These are phyloP conservation scores for Bombus impatiens DNA, from an alignment of 1,140 invertebrate genomes.

Conservation along the genomic window DNA sequence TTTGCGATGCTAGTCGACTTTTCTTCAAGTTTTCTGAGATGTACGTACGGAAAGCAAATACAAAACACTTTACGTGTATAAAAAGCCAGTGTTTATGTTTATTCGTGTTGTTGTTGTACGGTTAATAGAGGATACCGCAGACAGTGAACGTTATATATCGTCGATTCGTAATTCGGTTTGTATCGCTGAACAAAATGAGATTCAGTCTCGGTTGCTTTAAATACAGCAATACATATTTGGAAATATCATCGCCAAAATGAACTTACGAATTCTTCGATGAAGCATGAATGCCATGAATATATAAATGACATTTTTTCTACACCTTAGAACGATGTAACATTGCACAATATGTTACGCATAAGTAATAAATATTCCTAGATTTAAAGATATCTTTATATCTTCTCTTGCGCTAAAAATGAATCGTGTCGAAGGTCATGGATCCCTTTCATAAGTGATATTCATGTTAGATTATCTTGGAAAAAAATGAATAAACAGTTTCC, in stretches of 20 bases:
- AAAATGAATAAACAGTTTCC: not conserved
- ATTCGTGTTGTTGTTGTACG: not conserved
- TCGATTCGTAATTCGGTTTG: not conserved
- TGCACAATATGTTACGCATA: not conserved
- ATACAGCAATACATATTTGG: not conserved
- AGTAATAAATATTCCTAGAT: not conserved
- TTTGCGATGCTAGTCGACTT: not conserved
- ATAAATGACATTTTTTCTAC: not conserved
- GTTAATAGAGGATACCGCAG: not conserved
- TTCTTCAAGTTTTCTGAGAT: too few relatives aligned
- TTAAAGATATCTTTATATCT: not conserved
- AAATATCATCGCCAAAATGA: not conserved
- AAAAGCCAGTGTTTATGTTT: not conserved
- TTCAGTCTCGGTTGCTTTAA: not conserved
- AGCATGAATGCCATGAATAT: not conserved
- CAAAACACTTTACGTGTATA: not conserved
- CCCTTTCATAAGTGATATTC: not conserved
- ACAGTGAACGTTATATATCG: not conserved
- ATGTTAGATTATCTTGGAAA: not conserved
- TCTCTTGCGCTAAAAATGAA: not conserved
- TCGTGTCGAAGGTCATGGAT: not conserved
- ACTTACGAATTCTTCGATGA: not conserved
- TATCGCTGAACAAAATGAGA: constrained; percentile 9
- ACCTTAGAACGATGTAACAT: constrained; percentile 22
- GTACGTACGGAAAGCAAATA: not conserved